These are phyloP conservation scores for Oreochromis spilurus DNA, from an alignment of 2,113 vertebrate species.

Conservation along the genomic window DNA sequence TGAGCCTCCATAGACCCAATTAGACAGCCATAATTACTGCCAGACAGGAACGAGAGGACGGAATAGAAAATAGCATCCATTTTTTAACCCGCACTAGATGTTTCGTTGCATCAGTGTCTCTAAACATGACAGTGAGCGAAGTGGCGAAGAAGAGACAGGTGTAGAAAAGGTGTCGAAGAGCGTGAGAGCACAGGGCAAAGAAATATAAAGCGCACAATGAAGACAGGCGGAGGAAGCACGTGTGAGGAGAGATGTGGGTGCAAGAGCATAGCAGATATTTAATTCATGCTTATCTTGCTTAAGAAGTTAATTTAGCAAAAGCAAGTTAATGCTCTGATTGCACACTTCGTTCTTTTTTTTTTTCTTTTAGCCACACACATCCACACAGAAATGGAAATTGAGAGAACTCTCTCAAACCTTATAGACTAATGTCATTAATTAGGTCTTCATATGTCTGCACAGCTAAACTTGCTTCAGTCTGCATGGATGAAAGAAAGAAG, in stretches of 20 bases:
- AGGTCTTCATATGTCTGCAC: background rate
- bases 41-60: conserved; percentile 40
- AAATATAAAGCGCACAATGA: background rate
- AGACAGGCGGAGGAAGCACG: background rate
- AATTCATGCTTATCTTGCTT: conserved; percentile 12
- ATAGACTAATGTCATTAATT: background rate
- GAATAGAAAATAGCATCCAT: conserved; percentile 34
- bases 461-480: background rate
- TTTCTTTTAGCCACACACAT: background rate
- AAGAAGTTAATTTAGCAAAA: conserved; percentile 19
- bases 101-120: conserved; percentile 4
- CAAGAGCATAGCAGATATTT: background rate
- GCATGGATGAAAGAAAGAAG: background rate
- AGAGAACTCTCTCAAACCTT: background rate
- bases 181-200: background rate
- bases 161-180: background rate
- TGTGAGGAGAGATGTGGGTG: background rate
- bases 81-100: conserved; percentile 16
- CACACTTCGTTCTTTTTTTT: background rate
- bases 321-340: background rate
- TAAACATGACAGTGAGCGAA: background rate
- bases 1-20: conserved; percentile 53
- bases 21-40: conserved; percentile 60
- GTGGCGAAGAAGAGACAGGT: background rate
- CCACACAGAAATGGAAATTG: background rate